Evolutionary conservation across 2,888 invertebrate species (phyloP).

Genomic region (Thera obeliscata): DNA sequence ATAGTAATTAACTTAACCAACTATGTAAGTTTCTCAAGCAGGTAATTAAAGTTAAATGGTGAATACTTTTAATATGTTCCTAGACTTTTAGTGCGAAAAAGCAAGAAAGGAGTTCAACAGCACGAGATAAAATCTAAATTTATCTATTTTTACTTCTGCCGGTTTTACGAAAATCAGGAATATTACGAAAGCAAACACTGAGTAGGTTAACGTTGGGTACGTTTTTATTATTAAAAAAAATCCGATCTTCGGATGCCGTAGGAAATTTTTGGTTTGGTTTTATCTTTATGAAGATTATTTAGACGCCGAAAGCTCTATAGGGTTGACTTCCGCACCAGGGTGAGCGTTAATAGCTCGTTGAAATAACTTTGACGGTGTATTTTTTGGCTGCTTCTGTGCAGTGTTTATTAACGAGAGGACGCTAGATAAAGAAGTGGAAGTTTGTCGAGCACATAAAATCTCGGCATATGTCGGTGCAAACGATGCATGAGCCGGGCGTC

Average conservation of each 20-base stretch:
- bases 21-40: background rate
- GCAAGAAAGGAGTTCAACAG: slow-evolving; percentile 6
- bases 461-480: slow-evolving; percentile 44
- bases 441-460: slow-evolving; percentile 45
- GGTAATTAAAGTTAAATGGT: slow-evolving; percentile 5
- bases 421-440: slow-evolving; percentile 26
- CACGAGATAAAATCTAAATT: slow-evolving; percentile 13
- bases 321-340: background rate
- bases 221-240: background rate
- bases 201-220: background rate
- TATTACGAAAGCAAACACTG: slow-evolving; percentile 6
- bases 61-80: slow-evolving; percentile 1
- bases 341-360: background rate
- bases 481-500: slow-evolving; percentile 46
- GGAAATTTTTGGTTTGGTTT: background rate
- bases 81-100: slow-evolving; percentile 2
- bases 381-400: background rate
- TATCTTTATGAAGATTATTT: background rate
- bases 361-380: background rate
- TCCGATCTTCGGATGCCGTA: background rate
- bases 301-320: background rate
- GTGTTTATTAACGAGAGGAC: slow-evolving; percentile 4
- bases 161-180: slow-evolving; percentile 2
- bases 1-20: background rate
- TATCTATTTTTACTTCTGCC: slow-evolving; percentile 8